Evolutionary conservation across 2,888 invertebrate species (phyloP).

Genomic region (Drosophila affinis): DNA sequence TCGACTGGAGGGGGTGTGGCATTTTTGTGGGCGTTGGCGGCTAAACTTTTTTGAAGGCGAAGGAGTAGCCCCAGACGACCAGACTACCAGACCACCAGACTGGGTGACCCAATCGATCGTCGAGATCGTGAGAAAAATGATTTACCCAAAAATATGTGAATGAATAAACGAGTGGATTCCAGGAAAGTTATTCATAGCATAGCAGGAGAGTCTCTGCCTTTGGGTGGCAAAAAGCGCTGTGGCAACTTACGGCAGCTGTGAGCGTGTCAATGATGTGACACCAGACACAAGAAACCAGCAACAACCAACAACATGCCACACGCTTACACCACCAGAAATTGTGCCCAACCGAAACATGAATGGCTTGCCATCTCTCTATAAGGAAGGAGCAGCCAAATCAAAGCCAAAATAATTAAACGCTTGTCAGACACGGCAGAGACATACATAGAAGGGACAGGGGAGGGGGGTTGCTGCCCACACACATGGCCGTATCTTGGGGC

Average conservation of each 20-base stretch:
- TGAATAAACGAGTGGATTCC: not conserved
- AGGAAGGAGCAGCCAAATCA: conserved; percentile 51
- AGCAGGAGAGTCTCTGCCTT: not conserved
- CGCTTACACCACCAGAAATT: conserved; percentile 13
- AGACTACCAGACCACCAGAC: no score
- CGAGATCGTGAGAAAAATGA: conserved; percentile 44
- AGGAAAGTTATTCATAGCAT: not conserved
- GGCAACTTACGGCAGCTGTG: conserved; percentile 56
- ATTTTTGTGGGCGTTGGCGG: conserved; percentile 73
- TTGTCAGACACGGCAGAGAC: conserved; percentile 54
- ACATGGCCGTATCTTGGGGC: no score
- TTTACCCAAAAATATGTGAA: conserved; percentile 13
- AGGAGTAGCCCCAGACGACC: conserved; percentile 53
- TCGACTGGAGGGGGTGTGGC: conserved; percentile 42
- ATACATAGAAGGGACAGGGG: conserved; percentile 32
- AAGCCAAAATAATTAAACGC: conserved; percentile 77
- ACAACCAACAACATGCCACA: conserved; percentile 16
- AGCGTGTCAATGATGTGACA: conserved; percentile 66
- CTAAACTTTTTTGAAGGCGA: conserved; percentile 57
- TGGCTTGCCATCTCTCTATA: conserved; percentile 51
- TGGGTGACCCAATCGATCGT: conserved; percentile 41
- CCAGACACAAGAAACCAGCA: conserved; percentile 4
- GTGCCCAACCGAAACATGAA: conserved; percentile 57
- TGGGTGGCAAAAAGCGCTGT: conserved; percentile 17
- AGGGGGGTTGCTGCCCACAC: no score